Evolutionary conservation across 53 echinoderm and acorn worm species (phyloP), one percentile per base, ranked within the genome.

Genomic region (Paracentrotus lividus): DNA sequence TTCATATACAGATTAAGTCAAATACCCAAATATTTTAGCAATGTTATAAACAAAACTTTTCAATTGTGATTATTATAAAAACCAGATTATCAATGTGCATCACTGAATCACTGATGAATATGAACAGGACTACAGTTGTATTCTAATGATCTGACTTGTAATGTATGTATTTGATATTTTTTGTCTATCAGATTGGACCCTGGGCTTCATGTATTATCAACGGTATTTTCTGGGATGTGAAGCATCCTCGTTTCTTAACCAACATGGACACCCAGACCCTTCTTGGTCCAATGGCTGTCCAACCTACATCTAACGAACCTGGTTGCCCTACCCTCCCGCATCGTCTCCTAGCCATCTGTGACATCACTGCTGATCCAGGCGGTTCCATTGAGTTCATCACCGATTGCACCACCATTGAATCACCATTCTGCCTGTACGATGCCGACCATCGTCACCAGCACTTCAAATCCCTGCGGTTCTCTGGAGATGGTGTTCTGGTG

Each of bases 291-390:
- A 95, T 96, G 40, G 94, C 72, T 69, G 93, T 94, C 93, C 96
- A 95, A 33, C 93, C 94, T 56, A 94, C 96, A 14, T 94, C 94
- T 14, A 93, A 90, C 58, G 42, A 88, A 8, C 95, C 97, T 0
- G 99, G 99, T 27, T 99, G 99, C 52, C 99, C 99, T 29, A 92
- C 95, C 24, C 95, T 99, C 26, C 99, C 99, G 7, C 99, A 99
- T 68, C 96, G 99, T 23, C 96, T 99, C 29, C 94, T 99, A 12
- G 99, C 99, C 44, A 99, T 99, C 93, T 97, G 96, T 81, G 99
- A 99, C 94, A 99, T 99, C 90, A 97, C 99, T 9, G 99, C 99
- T 15, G 99, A 99, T 76, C 99, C 97, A 1, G 99, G 97, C 9
- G 99, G 99, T 43, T 97, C 99, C 76, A 96, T 99, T 27, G 99